A percentile compares a stretch with the other conserved stretches of the same genome.
These are phyloP conservation scores for Eumaeus atala DNA, from an alignment of 1,140 invertebrate genomes.

Conservation along the genomic window DNA sequence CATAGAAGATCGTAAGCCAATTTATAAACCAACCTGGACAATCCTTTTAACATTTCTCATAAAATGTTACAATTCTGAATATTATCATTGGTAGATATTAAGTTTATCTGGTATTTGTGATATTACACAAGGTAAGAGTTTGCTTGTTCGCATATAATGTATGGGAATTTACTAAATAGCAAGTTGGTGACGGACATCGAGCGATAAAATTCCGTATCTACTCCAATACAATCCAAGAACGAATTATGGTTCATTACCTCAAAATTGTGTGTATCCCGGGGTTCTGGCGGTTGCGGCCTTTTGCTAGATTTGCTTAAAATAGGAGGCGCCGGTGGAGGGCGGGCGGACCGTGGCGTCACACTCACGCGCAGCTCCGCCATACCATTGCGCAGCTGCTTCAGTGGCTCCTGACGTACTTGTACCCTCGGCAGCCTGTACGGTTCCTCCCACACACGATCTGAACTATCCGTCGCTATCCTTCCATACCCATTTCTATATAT, in stretches of 20 bases:
- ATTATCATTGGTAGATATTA: too few species aligned
- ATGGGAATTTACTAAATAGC: too few species aligned
- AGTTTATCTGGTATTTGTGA: too few species aligned
- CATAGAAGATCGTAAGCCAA: too few species aligned
- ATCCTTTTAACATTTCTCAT: too few species aligned
- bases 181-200: too few species aligned
- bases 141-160: too few species aligned
- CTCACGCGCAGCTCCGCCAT: slow-evolving; percentile 60
- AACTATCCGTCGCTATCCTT: slow-evolving; percentile 37
- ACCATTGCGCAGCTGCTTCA: slow-evolving; percentile 53
- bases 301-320: slow-evolving; percentile 36
- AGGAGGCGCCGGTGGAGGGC: slow-evolving; percentile 53
- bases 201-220: too few species aligned
- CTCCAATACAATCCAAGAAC: too few species aligned
- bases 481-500: slow-evolving; percentile 57
- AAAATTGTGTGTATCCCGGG: slow-evolving; percentile 62
- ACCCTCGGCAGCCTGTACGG: slow-evolving; percentile 56
- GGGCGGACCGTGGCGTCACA: slow-evolving; percentile 44
- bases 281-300: slow-evolving; percentile 60
- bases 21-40: too few species aligned
- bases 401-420: slow-evolving; percentile 52
- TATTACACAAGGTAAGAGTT: too few species aligned
- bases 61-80: too few species aligned
- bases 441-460: slow-evolving; percentile 58
- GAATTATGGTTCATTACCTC: slow-evolving; percentile 41